These are phyloP conservation scores for Eubucco bourcierii DNA, from an alignment of 2,113 vertebrate genomes.

Conservation along the genomic window DNA sequence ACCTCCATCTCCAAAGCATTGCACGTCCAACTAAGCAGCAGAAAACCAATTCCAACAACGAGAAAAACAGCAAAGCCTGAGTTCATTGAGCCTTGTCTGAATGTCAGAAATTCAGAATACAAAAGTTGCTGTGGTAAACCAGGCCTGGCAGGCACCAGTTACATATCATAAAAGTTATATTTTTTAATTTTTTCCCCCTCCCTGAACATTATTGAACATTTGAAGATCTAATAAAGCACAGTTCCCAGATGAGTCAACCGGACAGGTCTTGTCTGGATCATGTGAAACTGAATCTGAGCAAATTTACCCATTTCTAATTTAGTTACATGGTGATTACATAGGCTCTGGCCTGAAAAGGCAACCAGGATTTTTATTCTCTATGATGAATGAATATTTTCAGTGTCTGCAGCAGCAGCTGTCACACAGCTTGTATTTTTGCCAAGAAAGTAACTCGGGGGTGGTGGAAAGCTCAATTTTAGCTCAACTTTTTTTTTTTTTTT, in stretches of 20 bases:
- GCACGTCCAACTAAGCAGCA: not conserved
- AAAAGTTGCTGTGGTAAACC: not conserved
- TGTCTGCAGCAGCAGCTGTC: constrained; percentile 52
- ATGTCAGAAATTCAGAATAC: not conserved
- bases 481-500: not conserved
- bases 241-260: constrained; percentile 24
- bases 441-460: not conserved
- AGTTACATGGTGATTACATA: constrained; percentile 71
- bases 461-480: not conserved
- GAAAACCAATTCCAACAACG: not conserved
- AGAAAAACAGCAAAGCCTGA: not conserved
- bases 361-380: constrained; percentile 17
- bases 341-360: constrained; percentile 31
- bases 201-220: not conserved
- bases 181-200: not conserved
- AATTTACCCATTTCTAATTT: constrained; percentile 70
- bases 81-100: not conserved
- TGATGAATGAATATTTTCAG: constrained; percentile 30
- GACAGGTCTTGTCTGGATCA: constrained; percentile 51
- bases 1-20: accelerated
- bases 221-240: constrained; percentile 10
- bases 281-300: constrained; percentile 59
- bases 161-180: not conserved
- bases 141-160: not conserved
- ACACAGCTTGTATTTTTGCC: constrained; percentile 2